These are phyloP conservation scores for Xylota sylvarum DNA, from an alignment of 2,888 invertebrate genomes.

Conservation along the genomic window DNA sequence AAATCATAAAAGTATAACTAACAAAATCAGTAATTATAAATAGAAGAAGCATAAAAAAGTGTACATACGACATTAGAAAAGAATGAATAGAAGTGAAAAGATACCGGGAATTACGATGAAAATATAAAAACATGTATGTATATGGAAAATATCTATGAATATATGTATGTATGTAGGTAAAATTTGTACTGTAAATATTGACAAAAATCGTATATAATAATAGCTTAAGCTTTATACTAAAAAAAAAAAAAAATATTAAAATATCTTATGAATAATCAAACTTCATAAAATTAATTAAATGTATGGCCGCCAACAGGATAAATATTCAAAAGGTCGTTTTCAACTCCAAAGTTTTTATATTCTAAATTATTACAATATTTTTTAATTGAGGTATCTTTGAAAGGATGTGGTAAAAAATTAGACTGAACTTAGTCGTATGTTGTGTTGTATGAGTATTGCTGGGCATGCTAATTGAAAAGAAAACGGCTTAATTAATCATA, in stretches of 20 bases:
- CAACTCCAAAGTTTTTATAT: neutral
- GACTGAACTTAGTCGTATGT: conserved; percentile 38
- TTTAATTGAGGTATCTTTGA: conserved; percentile 4
- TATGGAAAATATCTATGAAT: conserved; percentile 23
- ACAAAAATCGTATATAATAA: conserved; percentile 36
- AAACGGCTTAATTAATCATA: conserved; percentile 15
- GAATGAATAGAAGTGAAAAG: conserved; percentile 27
- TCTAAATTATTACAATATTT: conserved; percentile 6
- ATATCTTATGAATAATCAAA: conserved; percentile 23
- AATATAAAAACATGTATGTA: conserved; percentile 21
- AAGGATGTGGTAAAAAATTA: conserved; percentile 25
- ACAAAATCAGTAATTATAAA: conserved; percentile 23
- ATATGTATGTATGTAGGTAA: conserved; percentile 24
- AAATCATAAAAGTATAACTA: neutral
- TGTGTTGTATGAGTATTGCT: conserved; percentile 12
- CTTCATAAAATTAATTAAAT: neutral
- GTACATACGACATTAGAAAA: conserved; percentile 53
- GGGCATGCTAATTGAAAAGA: conserved; percentile 6
- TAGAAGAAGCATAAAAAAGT: conserved; percentile 30
- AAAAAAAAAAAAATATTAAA: neutral
- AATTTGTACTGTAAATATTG: conserved; percentile 59
- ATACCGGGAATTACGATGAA: conserved; percentile 62
- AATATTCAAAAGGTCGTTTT: conserved; percentile 8
- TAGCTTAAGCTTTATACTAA: conserved; percentile 54
- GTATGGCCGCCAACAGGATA: conserved; percentile 5